Evolutionary conservation across 1,140 invertebrate genomes (phyloP).

Genomic region (Vanessa tameamea): DNA sequence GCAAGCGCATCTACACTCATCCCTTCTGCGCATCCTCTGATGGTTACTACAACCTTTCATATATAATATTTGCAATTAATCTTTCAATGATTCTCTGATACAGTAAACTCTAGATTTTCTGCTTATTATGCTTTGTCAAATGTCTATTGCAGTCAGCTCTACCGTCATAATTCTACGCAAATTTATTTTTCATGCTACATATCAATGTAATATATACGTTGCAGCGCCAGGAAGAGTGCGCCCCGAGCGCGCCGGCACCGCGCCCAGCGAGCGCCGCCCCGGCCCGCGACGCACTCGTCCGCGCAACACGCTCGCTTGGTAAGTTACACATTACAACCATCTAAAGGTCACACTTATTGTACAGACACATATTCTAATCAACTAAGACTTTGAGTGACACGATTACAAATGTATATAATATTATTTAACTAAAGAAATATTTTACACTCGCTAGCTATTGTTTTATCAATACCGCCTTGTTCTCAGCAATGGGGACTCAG

Average conservation of each 20-base stretch:
- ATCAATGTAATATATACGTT: not conserved
- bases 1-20: slow-evolving; percentile 81
- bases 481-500: slow-evolving; percentile 44
- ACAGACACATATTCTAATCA: too few species aligned
- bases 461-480: not conserved
- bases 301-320: slow-evolving; percentile 11
- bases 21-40: slow-evolving; percentile 49
- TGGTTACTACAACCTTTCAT: not conserved
- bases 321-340: not conserved
- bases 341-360: too few species aligned
- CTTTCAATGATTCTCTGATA: too few species aligned
- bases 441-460: too few species aligned
- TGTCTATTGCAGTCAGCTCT: too few species aligned
- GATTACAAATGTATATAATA: too few species aligned
- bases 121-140: too few species aligned
- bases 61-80: not conserved
- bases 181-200: not conserved
- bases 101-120: too few species aligned
- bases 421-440: too few species aligned
- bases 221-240: slow-evolving; percentile 33
- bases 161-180: not conserved
- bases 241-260: slow-evolving; percentile 37
- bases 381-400: too few species aligned
- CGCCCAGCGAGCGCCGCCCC: slow-evolving; percentile 27
- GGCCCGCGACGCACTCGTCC: not conserved